Base-by-base conservation (phyloP, 2,888 invertebrate genomes). In the Euphydryas editha region DNA sequence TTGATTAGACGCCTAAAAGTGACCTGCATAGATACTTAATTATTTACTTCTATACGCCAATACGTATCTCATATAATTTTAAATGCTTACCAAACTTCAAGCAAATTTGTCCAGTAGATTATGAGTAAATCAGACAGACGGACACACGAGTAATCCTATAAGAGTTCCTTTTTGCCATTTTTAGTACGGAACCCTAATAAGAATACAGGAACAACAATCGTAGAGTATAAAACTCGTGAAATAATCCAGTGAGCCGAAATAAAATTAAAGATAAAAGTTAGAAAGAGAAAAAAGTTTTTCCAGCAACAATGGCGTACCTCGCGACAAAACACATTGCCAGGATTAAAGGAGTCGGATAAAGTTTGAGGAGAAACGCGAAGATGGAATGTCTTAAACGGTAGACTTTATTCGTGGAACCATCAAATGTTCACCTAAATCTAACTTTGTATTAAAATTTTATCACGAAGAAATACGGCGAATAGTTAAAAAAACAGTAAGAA, bases 321-420 rank as follows among this genome's bases (percentile, higher is more conserved):
- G 82, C 86, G 88, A 88, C 88, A 88, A 89, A 90, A 92, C 90
- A 91, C 89, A 91, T 90, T 87, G 88, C 84, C 83, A 76, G 85
- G 81, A 85, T 85, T 85, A 86, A 83, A 85, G 78, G 79, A 85
- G 82, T 81, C 78, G 77, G 70, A 73, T 72, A 80, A 81, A 78
- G 75, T 70, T 75, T 69, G 74, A 69, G 74, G 72, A 65, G 67
- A 73, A 73, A 74, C 75, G 74, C 73, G 78, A 75, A 78, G 74
- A 76, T 75, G 75, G 75, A 76, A 73, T 75, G 74, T 75, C 71
- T 70, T 65, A 70, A 73, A 73, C 67, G 73, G 70, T 73, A 68
- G 63, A 71, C 68, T 71, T 70, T 64, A 68, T 70, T 64, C 57
- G 62, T 60, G 63, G 54, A 68, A 65, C 44, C 63, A 71, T 68